Conservation (phyloP, 2,797 vertebrate genomes). For the Tenualosa thibaudeaui region DNA sequence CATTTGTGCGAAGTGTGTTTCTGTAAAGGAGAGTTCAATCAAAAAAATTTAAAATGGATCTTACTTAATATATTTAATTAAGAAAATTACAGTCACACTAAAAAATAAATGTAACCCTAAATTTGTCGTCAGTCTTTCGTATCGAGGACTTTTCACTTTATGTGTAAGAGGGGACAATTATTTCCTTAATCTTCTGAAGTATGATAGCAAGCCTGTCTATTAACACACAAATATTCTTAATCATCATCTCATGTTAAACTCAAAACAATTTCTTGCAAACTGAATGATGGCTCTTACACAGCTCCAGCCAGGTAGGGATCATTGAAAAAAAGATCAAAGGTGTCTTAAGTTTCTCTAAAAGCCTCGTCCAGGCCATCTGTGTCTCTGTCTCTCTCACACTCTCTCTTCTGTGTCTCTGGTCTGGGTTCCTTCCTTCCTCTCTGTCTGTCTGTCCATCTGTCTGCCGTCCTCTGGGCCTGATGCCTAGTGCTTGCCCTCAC, state of each 20-base stretch:
- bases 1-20: background rate
- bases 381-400: background rate
- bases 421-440: background rate
- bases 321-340: background rate
- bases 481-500: slow-evolving; percentile 54
- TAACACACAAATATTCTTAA: background rate
- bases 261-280: background rate
- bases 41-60: background rate
- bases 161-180: background rate
- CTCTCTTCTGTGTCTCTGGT: slow-evolving; percentile 36
- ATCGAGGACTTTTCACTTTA: background rate
- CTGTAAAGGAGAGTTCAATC: background rate
- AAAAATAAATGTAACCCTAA: background rate
- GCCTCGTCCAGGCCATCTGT: background rate
- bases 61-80: background rate
- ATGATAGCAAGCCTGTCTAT: background rate
- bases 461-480: background rate
- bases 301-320: background rate
- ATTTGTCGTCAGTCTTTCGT: background rate
- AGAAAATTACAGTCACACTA: background rate
- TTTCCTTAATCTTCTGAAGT: background rate
- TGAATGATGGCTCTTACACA: background rate
- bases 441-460: slow-evolving; percentile 19
- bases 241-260: background rate
- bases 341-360: background rate